Conservation (phyloP, 2,797 vertebrate species). For the Falco berigora region DNA sequence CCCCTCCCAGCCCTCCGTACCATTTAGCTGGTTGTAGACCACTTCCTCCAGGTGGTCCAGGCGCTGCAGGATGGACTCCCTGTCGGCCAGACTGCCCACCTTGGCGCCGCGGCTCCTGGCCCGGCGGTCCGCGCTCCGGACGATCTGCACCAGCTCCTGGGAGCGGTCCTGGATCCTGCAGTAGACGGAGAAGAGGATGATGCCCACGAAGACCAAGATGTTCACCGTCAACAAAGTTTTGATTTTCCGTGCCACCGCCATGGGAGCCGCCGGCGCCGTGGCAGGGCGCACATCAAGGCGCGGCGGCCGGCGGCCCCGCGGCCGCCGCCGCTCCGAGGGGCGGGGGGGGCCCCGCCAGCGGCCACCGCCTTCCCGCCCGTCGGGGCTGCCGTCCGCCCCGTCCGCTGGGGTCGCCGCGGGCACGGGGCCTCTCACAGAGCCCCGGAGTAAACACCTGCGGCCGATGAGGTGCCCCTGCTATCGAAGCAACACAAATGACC, state of each 20-base stretch:
- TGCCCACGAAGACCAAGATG: constrained; percentile 94
- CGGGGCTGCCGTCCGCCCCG: too few species aligned
- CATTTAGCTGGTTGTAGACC: constrained; percentile 96
- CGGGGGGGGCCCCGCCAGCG: not conserved
- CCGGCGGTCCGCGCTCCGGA: constrained; percentile 84
- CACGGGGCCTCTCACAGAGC: too few species aligned
- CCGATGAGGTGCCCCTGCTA: fast-evolving
- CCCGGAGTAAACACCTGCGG: fast-evolving
- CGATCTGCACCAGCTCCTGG: constrained; percentile 87
- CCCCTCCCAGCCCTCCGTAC: constrained; percentile 69
- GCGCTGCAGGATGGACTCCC: constrained; percentile 92
- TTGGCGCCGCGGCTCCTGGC: constrained; percentile 83
- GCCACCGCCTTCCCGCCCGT: too few species aligned
- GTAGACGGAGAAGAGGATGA: constrained; percentile 96
- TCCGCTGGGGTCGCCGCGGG: too few species aligned
- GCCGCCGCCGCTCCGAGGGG: not conserved
- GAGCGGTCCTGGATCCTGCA: constrained; percentile 95
- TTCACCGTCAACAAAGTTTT: constrained; percentile 99
- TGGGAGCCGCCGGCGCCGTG: constrained; percentile 72
- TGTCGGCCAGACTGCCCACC: constrained; percentile 81
- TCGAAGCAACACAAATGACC: not conserved
- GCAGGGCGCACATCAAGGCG: constrained; percentile 60
- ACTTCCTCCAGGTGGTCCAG: constrained; percentile 95
- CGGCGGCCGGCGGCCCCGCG: not conserved
- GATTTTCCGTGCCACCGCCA: constrained; percentile 98